These are phyloP conservation scores for Harpagifer antarcticus DNA, from an alignment of 2,797 vertebrate genomes.

Conservation along the genomic window DNA sequence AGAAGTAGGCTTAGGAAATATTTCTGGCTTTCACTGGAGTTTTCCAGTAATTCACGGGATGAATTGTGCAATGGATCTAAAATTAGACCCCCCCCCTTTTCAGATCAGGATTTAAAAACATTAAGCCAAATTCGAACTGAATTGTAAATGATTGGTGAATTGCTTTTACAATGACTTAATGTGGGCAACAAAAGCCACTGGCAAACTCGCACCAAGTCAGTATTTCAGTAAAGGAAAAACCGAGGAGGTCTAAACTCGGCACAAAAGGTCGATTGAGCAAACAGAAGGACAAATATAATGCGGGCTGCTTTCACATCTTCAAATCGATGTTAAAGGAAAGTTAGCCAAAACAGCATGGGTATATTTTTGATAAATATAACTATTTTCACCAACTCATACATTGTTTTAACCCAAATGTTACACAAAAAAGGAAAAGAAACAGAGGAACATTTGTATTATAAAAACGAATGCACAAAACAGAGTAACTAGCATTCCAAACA, in stretches of 20 bases:
- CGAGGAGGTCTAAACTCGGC: no score
- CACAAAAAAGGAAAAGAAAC: not conserved
- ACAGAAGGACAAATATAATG: not conserved
- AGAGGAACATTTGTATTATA: no score
- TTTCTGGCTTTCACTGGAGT: not conserved
- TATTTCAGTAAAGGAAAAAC: no score
- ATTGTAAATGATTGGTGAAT: not conserved
- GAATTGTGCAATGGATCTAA: no score
- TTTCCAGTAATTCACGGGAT: not conserved
- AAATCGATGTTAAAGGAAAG: not conserved
- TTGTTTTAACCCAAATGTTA: not conserved
- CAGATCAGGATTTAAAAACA: not conserved
- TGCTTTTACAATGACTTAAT: not conserved
- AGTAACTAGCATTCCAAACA: not conserved
- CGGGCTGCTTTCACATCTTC: not conserved
- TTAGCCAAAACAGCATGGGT: no score
- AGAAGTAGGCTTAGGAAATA: not conserved
- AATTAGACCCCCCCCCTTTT: no score
- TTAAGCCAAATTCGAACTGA: not conserved
- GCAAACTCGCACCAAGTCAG: no score
- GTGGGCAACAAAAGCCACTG: not conserved
- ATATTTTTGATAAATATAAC: not conserved
- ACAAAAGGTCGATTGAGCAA: not conserved
- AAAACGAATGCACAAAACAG: not conserved
- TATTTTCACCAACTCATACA: not conserved